Conservation (phyloP, 2,888 invertebrate genomes). For the Rhimphoctona megacephalus region DNA sequence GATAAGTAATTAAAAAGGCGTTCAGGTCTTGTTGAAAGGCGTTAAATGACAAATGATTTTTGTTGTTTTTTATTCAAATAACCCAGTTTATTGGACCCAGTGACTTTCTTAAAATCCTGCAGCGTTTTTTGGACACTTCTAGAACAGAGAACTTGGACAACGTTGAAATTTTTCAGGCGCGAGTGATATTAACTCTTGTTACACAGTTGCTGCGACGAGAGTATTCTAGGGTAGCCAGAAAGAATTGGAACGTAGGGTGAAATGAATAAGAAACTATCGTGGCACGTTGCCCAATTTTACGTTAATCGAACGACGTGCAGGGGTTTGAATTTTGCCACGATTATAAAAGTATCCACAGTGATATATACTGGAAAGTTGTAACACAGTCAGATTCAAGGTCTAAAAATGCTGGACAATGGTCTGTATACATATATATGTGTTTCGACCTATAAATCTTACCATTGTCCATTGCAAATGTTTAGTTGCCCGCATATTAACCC, state of each 20-base stretch:
- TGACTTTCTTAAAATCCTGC: background rate
- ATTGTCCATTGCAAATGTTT: constrained; percentile 83
- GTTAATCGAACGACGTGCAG: constrained; percentile 51
- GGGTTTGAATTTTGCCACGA: constrained; percentile 53
- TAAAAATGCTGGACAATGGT: constrained; percentile 68
- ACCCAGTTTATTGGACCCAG: no score
- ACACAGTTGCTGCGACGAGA: constrained; percentile 35
- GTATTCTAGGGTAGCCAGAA: background rate
- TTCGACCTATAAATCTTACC: constrained; percentile 83
- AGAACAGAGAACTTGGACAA: background rate
- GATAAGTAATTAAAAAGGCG: background rate
- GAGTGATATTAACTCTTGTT: constrained; percentile 36
- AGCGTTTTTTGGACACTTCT: background rate
- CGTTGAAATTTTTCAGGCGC: background rate
- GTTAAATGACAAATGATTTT: background rate
- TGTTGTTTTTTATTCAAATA: background rate
- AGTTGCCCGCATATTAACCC: constrained; percentile 85
- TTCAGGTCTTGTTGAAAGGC: background rate
- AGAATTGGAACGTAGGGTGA: constrained; percentile 28
- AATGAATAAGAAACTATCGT: constrained; percentile 39
- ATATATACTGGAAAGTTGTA: constrained; percentile 36
- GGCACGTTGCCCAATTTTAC: constrained; percentile 55
- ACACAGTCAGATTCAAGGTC: constrained; percentile 18
- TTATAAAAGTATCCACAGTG: constrained; percentile 30
- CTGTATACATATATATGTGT: constrained; percentile 70